Base-by-base conservation (phyloP, 2,797 vertebrate genomes). In the Cichlasoma orientale region DNA sequence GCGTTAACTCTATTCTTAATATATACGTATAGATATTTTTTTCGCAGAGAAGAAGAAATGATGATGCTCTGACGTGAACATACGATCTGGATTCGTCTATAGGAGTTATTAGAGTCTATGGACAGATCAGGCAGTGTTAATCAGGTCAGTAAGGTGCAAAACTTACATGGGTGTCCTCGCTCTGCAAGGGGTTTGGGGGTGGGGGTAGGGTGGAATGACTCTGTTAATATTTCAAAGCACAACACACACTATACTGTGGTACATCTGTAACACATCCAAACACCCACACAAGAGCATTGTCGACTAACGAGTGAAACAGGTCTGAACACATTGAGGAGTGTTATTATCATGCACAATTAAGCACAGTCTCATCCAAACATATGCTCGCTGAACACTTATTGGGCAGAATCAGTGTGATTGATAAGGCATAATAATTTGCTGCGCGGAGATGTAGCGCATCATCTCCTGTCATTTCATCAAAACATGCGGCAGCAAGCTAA, bases 111-210 rank as follows among this genome's bases (percentile, higher is more conserved):
- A 2, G 53, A 74, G 19, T 72, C 54, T 23, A 74, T 21, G 56
- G 38, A 77, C 4, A 29, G 70, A 85, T 69, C 89, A 90, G 80
- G 88, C 85, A 87, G 78, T 59, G 79, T 83, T 83, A 70, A 77
- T 71, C 75, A 78, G 75, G 58, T 90, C 84, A 89, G 56, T 70
- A 58, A 66, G 83, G 83, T 85, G 84, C 54, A 79, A 88, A 88
- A 96, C 96, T 96, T 96, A 96, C 96, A 96, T 96, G 96, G 96
- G 87, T 96, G 96, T 96, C 96, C 96, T 95, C 96, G 95, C 86
- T 96, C 96, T 96, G 95, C 86, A 93, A 87, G 85, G 88, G 80
- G 90, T 86, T 68, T 47, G 38, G 59, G 23, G 44, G 59, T 23
- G 59, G 29, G 86, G 90, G 90, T 38, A 44, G 14, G 16, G 59